Conservation (phyloP, 2,797 vertebrate genomes). For the Antennarius maculatus region DNA sequence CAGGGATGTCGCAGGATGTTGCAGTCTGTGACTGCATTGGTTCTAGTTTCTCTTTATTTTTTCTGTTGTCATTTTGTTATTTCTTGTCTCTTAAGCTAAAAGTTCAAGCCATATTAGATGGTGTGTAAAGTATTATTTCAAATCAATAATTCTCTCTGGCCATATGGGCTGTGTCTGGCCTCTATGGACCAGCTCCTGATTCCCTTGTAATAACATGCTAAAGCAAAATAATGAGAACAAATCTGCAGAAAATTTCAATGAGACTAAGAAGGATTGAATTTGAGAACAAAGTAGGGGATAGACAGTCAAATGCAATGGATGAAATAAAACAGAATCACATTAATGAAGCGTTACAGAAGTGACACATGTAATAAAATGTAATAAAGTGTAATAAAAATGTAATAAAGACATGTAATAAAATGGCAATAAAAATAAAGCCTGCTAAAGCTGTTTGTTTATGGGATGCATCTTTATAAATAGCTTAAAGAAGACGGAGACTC, state of each 20-base stretch:
- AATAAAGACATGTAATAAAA: no score
- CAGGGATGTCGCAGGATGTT: no score
- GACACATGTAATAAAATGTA: background rate
- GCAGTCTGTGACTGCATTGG: no score
- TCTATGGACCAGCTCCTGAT: no score
- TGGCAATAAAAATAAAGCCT: background rate
- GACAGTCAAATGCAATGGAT: background rate
- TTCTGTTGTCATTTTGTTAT: background rate
- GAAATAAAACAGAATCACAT: background rate
- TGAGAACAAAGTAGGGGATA: no score
- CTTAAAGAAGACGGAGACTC: background rate
- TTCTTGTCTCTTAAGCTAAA: background rate
- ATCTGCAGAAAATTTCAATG: background rate
- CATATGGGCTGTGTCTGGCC: no score
- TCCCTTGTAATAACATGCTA: background rate
- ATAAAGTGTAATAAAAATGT: no score
- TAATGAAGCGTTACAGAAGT: background rate
- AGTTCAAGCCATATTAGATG: background rate
- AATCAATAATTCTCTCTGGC: no score
- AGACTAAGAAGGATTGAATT: no score
- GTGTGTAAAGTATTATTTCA: background rate
- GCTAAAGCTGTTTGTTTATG: conserved; percentile 5
- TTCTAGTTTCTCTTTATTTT: no score
- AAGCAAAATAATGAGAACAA: background rate
- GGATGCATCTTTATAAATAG: conserved; percentile 6